A percentile compares a stretch with the other conserved stretches of the same genome.
Evolutionary conservation across 2,888 invertebrate genomes (phyloP).

Genomic region (Andrena chrysosceles): DNA sequence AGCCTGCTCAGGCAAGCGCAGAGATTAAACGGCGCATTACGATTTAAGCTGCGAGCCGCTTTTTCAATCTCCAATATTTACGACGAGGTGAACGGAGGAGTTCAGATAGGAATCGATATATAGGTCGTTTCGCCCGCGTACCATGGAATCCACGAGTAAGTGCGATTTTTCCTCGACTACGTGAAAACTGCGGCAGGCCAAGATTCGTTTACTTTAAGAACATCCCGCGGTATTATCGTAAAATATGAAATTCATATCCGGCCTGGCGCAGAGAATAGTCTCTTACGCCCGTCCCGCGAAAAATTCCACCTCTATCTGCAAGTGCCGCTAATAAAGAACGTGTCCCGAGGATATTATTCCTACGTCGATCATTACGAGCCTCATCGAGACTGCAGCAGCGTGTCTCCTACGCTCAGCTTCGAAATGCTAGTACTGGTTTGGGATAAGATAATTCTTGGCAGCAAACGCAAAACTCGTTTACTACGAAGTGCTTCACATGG

Average conservation of each 20-base stretch:
- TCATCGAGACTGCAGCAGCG: neutral
- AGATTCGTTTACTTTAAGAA: conserved; percentile 72
- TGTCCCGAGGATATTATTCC: conserved; percentile 59
- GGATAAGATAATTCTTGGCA: no score
- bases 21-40: conserved; percentile 17
- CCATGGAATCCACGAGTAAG: conserved; percentile 41
- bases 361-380: conserved; percentile 44
- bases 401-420: neutral
- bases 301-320: conserved; percentile 29
- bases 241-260: conserved; percentile 77
- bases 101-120: conserved; percentile 33
- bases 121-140: conserved; percentile 21
- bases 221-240: conserved; percentile 74
- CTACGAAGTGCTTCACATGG: no score
- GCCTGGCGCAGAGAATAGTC: conserved; percentile 19
- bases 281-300: conserved; percentile 12
- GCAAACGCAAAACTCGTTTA: no score
- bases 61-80: conserved; percentile 45
- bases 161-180: conserved; percentile 54
- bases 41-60: conserved; percentile 24
- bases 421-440: no score
- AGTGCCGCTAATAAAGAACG: conserved; percentile 64
- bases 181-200: conserved; percentile 54
- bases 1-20: neutral
- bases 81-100: conserved; percentile 15